These are phyloP conservation scores for Scaptodrosophila lebanonensis DNA, from an alignment of 1,140 invertebrate species.

Conservation along the genomic window DNA sequence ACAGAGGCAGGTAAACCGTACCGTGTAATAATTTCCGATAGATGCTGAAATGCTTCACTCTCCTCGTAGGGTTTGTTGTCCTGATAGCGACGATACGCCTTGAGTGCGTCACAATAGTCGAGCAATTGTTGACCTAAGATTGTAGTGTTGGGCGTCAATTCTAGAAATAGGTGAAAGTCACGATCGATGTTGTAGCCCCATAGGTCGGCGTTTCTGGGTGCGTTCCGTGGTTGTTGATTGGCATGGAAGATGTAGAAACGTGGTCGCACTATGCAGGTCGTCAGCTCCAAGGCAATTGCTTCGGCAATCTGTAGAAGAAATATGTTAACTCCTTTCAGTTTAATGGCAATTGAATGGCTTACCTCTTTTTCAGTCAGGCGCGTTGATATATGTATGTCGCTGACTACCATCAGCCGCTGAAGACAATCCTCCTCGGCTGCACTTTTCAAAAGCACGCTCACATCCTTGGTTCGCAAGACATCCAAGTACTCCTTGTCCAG, in stretches of 20 bases:
- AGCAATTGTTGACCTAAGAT: conserved; percentile 62
- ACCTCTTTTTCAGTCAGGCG: conserved; percentile 76
- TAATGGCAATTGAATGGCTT: not conserved
- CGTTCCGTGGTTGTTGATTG: conserved; percentile 71
- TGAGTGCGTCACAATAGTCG: conserved; percentile 73
- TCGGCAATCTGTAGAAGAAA: conserved; percentile 65
- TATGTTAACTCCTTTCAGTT: not conserved
- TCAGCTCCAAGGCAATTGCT: conserved; percentile 78
- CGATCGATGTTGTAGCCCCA: conserved; percentile 78
- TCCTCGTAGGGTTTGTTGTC: conserved; percentile 55
- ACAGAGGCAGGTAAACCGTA: conserved; percentile 54
- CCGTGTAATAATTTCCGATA: conserved; percentile 51
- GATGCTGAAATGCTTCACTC: conserved; percentile 48
- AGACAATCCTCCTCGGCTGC: conserved; percentile 78
- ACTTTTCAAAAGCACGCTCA: conserved; percentile 78
- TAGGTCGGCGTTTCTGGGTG: conserved; percentile 58
- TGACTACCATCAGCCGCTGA: conserved; percentile 80
- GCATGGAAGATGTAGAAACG: conserved; percentile 76
- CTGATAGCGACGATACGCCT: conserved; percentile 69
- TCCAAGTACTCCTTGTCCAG: conserved; percentile 79
- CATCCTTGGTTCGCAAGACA: conserved; percentile 78
- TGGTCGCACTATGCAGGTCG: conserved; percentile 76
- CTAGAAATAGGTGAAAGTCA: conserved; percentile 76
- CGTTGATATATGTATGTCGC: conserved; percentile 79
- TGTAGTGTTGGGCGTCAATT: conserved; percentile 63